These are phyloP conservation scores for Oreochromis aureus DNA, from an alignment of 2,113 vertebrate genomes.

Conservation along the genomic window DNA sequence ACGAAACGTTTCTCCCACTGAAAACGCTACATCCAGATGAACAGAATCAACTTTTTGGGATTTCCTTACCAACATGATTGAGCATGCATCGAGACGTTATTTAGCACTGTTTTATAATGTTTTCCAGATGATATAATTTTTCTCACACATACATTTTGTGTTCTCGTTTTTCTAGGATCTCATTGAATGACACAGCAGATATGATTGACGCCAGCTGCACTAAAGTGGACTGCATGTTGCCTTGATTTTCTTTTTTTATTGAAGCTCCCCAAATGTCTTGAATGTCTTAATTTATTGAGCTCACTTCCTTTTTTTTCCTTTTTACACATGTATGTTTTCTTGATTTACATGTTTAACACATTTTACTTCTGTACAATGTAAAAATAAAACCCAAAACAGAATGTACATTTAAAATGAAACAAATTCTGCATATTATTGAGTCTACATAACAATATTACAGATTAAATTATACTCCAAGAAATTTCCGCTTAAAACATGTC, in stretches of 20 bases:
- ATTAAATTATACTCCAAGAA: background rate
- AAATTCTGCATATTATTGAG: background rate
- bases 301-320: background rate
- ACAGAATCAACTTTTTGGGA: background rate
- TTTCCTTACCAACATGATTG: background rate
- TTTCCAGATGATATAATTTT: background rate
- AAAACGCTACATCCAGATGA: background rate
- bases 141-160: background rate
- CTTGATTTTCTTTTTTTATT: background rate
- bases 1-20: background rate
- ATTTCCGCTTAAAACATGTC: background rate
- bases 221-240: background rate
- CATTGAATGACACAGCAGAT: conserved; percentile 45
- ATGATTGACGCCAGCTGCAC: background rate
- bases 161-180: conserved; percentile 58
- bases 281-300: conserved; percentile 47
- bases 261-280: background rate
- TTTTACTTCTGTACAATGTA: conserved; percentile 4
- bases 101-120: background rate
- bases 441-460: background rate
- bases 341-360: background rate
- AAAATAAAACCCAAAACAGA: background rate
- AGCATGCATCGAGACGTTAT: background rate
- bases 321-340: background rate
- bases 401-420: background rate